These are phyloP conservation scores for Porites cylindrica DNA, from an alignment of 92 coral and sea anemone species.

Conservation along the genomic window DNA sequence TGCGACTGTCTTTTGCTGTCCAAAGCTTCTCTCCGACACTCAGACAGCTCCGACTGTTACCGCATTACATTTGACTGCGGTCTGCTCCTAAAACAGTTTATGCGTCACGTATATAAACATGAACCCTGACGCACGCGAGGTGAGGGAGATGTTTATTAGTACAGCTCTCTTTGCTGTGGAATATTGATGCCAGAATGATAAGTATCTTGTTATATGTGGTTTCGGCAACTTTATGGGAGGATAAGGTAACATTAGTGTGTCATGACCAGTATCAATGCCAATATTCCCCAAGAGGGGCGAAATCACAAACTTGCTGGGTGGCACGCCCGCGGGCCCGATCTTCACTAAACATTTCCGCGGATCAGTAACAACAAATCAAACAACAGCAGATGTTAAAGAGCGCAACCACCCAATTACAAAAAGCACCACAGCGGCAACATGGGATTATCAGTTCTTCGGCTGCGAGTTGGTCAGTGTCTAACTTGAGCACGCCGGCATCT, in stretches of 20 bases:
- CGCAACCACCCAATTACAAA: not conserved
- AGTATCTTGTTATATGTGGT: not conserved
- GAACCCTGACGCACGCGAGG: too few species aligned
- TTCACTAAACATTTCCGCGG: not conserved
- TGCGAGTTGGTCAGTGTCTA: not conserved
- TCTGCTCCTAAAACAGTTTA: too few species aligned
- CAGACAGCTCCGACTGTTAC: too few species aligned
- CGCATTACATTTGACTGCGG: too few species aligned
- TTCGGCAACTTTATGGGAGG: slow-evolving; percentile 13
- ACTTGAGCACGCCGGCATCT: not conserved
- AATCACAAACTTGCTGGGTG: too few species aligned
- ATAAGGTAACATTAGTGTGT: not conserved
- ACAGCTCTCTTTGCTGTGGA: not conserved
- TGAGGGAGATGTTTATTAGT: not conserved
- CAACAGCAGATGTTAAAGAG: slow-evolving; percentile 3
- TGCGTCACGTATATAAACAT: too few species aligned
- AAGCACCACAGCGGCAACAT: not conserved
- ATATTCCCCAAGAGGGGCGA: slow-evolving; percentile 1
- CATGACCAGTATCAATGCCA: slow-evolving; percentile 4
- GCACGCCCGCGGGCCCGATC: too few species aligned
- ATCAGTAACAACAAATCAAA: slow-evolving; percentile 3
- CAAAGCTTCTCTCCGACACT: too few species aligned
- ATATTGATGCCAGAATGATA: not conserved
- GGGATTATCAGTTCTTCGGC: not conserved
- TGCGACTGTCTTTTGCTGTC: too few species aligned